Percentiles rank a stretch among this genome's conserved stretches.
Evolutionary conservation across 2,797 vertebrate genomes (phyloP).

Genomic region (Lagorchestes hirsutus): DNA sequence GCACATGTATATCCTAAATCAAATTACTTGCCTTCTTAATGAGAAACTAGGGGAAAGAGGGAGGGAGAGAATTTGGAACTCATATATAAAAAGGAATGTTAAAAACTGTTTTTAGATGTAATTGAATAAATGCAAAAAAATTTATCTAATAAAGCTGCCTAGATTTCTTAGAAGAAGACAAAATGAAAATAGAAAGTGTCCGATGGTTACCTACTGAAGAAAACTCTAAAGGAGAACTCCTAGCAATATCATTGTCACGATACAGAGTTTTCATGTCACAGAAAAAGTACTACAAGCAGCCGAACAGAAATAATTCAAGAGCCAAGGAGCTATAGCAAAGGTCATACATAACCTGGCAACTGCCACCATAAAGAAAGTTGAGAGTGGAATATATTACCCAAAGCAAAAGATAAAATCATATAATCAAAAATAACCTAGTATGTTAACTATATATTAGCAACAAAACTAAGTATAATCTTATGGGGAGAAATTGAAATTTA

Average conservation of each 20-base stretch:
- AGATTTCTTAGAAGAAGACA: neutral
- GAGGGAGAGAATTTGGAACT: neutral
- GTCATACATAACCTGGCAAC: neutral
- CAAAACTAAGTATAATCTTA: neutral
- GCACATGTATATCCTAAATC: neutral
- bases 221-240: neutral
- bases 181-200: neutral
- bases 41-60: no score
- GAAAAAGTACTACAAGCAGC: neutral
- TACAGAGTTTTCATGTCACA: neutral
- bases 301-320: neutral
- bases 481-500: neutral
- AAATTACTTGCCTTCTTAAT: neutral
- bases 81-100: neutral
- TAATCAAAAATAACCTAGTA: neutral
- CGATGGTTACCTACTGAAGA: neutral
- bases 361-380: neutral
- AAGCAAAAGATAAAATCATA: neutral
- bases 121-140: neutral
- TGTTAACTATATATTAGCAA: no score
- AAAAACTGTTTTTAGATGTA: neutral
- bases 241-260: neutral
- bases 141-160: neutral
- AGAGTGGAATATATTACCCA: neutral
- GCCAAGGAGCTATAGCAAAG: neutral